Conservation (phyloP, 2,888 invertebrate genomes). For the Vanessa cardui region DNA sequence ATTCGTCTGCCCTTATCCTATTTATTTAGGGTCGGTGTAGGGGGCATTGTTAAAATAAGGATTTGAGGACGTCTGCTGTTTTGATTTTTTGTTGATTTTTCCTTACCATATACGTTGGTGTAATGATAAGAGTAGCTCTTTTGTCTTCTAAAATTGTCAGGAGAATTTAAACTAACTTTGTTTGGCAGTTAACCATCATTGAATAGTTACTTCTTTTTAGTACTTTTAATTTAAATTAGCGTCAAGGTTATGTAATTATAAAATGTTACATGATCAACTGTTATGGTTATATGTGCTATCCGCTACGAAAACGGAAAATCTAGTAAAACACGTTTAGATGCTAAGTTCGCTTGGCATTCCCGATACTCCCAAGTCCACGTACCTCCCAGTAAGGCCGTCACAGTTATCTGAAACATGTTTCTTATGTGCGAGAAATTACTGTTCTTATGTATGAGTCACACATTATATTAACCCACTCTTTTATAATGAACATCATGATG, state of each 20-base stretch:
- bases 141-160: too few species aligned
- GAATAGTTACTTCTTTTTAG: too few species aligned
- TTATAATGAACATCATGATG: not conserved
- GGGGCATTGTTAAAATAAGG: too few species aligned
- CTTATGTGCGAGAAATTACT: constrained; percentile 6
- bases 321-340: constrained; percentile 33
- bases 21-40: too few species aligned
- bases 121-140: too few species aligned
- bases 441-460: not conserved
- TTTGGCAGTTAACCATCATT: too few species aligned
- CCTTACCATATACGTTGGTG: too few species aligned
- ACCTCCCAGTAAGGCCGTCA: constrained; percentile 18
- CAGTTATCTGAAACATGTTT: constrained; percentile 18
- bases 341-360: constrained; percentile 28
- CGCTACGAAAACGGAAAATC: constrained; percentile 19
- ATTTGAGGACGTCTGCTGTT: too few species aligned
- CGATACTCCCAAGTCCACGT: constrained; percentile 4
- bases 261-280: constrained; percentile 30
- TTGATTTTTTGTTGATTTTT: too few species aligned
- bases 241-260: constrained; percentile 20
- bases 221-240: not conserved
- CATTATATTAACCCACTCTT: not conserved
- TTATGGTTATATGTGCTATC: constrained; percentile 32
- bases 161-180: too few species aligned
- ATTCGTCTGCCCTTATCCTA: too few species aligned